These are phyloP conservation scores for Halichoerus grypus DNA, from an alignment of 2,113 vertebrate genomes.

Conservation along the genomic window DNA sequence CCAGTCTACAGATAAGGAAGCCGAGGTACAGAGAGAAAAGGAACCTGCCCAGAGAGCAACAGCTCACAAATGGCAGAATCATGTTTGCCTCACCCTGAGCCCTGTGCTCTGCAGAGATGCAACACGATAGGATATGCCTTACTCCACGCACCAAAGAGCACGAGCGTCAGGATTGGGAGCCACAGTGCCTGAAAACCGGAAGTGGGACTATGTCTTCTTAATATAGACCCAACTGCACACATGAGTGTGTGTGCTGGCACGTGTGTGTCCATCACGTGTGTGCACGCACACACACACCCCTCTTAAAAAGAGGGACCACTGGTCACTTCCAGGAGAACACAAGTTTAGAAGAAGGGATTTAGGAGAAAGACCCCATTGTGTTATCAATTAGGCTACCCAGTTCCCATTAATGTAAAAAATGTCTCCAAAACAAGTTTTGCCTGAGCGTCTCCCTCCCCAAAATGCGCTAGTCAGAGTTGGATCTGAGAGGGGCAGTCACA, in stretches of 20 bases:
- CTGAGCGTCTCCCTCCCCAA: background rate
- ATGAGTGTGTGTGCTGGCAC: rapidly evolving
- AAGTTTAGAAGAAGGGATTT: background rate
- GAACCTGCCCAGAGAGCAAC: background rate
- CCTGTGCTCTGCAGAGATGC: background rate
- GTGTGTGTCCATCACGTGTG: rapidly evolving
- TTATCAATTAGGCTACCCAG: background rate
- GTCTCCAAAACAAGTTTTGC: background rate
- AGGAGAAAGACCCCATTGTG: background rate
- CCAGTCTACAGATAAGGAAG: background rate
- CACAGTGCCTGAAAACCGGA: background rate
- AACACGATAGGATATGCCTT: background rate
- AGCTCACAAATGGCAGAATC: background rate
- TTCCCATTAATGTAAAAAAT: constrained; percentile 12
- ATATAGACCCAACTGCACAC: background rate
- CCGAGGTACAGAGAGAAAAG: background rate
- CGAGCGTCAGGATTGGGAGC: background rate
- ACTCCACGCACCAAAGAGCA: background rate
- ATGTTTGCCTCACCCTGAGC: background rate
- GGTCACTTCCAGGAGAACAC: background rate
- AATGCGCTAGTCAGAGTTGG: background rate
- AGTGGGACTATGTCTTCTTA: background rate
- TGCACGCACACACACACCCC: background rate
- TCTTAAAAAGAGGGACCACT: background rate
- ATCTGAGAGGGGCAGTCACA: background rate